Evolutionary conservation across 2,797 vertebrate genomes (phyloP), one percentile per base, ranked within the genome.

Genomic region (Taenioides sp.): DNA sequence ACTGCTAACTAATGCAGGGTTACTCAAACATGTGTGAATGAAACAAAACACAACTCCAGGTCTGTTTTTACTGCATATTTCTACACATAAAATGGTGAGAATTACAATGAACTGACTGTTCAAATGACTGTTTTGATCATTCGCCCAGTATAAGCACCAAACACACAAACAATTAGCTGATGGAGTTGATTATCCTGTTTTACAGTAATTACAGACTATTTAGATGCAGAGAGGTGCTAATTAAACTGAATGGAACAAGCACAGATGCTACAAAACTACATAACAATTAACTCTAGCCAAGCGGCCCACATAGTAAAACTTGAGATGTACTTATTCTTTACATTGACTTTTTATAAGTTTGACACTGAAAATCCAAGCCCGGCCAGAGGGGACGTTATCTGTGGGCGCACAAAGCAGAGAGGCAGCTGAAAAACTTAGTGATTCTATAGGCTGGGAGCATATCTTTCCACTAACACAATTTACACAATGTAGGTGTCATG

Each of bases 311-410:
- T 22, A 28, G 43, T 62, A 75, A 57, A 43, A 65, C 70, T 59
- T 58, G 74, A 60, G 77, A 71, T 34, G 0, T 0, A 0, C 20
- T 23, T 73, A 60, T 80, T 76, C 73, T 28, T 25, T 74, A 74
- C 80, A 81, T 81, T 43, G 64, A 78, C 81, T 71, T 67, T 37
- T 1, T 76, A 69, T 78, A 34, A 47, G 37, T 82, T 77, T 72
- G 67, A 40, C n/a, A 34, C 52, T 5, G 10, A 67, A 67, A 85
- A 77, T 69, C 74, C 49, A 68, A 67, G 69, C 11, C 22, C 70
- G 82, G 59, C 84, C 81, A 70, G 74, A 78, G 78, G 81, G 62
- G 63, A 73, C 16, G 37, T 77, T 47, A 67, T 43, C 52, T 65
- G 60, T 28, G 0, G 65, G 37, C 83, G 61, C 16, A 18, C 65